These are phyloP conservation scores for Aphodius sticticus DNA, from an alignment of 2,888 invertebrate genomes.

Conservation along the genomic window DNA sequence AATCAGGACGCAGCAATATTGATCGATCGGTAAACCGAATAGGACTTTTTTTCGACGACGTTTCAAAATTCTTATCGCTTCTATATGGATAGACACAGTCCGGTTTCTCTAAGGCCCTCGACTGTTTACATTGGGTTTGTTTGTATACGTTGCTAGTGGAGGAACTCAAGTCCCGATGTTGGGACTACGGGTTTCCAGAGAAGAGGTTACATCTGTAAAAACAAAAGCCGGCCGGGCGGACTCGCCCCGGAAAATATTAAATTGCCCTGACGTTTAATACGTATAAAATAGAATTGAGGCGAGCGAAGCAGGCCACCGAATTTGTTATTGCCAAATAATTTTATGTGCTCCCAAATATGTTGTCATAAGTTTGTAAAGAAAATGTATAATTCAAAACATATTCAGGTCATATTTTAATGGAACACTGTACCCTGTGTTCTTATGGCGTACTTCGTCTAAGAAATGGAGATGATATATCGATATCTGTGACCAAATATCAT, in stretches of 20 bases:
- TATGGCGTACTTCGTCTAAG: not conserved
- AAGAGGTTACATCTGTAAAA: conserved; percentile 4
- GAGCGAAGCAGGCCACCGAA: not conserved
- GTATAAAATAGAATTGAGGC: not conserved
- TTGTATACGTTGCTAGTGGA: not conserved
- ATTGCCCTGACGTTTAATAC: not conserved
- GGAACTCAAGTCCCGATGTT: not conserved
- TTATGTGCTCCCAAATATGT: not conserved
- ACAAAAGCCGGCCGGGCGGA: not conserved
- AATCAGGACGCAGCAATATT: not conserved
- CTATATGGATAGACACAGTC: not conserved
- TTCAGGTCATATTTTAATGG: not conserved
- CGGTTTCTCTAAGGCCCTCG: not conserved
- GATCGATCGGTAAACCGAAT: not conserved
- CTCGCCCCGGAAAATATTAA: not conserved
- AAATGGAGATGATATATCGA: not conserved
- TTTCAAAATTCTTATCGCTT: not conserved
- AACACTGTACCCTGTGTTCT: not conserved
- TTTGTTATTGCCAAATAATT: not conserved
- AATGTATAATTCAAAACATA: not conserved
- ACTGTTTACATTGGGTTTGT: not conserved
- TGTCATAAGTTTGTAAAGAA: not conserved
- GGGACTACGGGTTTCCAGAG: not conserved
- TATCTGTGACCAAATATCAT: not conserved
- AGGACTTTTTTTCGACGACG: not conserved